Conservation (phyloP, 2,797 vertebrate genomes). For the Spea hammondii region DNA sequence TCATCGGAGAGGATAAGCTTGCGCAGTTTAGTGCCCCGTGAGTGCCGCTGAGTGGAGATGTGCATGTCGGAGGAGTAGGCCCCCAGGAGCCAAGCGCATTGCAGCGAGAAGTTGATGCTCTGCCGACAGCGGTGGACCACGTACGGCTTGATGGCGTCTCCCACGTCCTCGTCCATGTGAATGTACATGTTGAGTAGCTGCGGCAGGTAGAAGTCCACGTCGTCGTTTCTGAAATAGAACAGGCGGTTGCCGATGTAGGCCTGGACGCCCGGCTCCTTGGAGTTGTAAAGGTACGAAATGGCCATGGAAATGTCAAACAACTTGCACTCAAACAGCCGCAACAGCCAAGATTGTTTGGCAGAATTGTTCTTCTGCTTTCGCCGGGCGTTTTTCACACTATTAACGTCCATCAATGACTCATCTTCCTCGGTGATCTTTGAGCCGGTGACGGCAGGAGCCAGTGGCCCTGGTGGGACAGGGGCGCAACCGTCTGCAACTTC, state of each 20-base stretch:
- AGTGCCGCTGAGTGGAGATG: conserved; percentile 94
- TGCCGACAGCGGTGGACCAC: conserved; percentile 93
- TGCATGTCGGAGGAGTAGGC: conserved; percentile 97
- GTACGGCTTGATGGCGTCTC: conserved; percentile 95
- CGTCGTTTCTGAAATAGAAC: conserved; percentile 88
- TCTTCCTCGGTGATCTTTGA: conserved; percentile 70
- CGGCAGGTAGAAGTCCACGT: conserved; percentile 92
- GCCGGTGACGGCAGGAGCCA: not conserved
- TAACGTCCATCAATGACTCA: conserved; percentile 47
- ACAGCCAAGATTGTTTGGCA: conserved; percentile 91
- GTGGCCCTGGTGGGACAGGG: conserved; percentile 55
- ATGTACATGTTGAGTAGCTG: conserved; percentile 99
- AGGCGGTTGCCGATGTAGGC: conserved; percentile 95
- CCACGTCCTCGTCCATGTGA: conserved; percentile 96
- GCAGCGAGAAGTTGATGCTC: conserved; percentile 91
- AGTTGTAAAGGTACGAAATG: conserved; percentile 95
- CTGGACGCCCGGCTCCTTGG: conserved; percentile 95
- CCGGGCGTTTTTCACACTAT: conserved; percentile 71
- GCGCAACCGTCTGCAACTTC: conserved; percentile 61
- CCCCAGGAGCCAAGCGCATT: conserved; percentile 88
- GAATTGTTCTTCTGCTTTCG: conserved; percentile 83
- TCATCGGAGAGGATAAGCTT: conserved; percentile 93
- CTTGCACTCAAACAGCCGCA: conserved; percentile 93
- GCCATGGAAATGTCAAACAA: conserved; percentile 98
- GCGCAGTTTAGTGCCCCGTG: conserved; percentile 89